Percentiles rank a stretch among this genome's conserved stretches.
phyloP scores from a whole-genome alignment of 2,797 vertebrate genomes.

The Pelobates cultripes region DNA sequence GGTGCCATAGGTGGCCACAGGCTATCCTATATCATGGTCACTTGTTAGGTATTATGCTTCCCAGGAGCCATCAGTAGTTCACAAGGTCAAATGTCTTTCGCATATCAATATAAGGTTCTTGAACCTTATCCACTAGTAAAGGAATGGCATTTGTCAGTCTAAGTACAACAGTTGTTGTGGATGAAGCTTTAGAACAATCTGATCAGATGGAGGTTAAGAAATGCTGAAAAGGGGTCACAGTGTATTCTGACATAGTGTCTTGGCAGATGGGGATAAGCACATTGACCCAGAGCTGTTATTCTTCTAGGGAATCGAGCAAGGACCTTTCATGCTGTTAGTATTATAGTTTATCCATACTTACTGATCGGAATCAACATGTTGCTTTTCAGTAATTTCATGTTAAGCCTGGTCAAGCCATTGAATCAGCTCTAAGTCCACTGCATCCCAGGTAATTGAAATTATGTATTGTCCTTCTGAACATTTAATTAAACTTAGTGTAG shows the following conservation, averaged over 20 bases:
- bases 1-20: constrained; percentile 37
- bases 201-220: constrained; percentile 43
- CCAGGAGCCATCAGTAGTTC: constrained; percentile 46
- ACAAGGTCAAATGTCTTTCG: constrained; percentile 55
- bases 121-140: constrained; percentile 44
- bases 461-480: too few species aligned
- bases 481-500: too few species aligned
- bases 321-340: not conserved
- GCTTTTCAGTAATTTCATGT: not conserved
- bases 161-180: constrained; percentile 43
- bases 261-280: constrained; percentile 42
- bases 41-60: constrained; percentile 50
- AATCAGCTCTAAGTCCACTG: too few species aligned
- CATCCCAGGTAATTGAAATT: too few species aligned
- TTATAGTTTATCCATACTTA: constrained; percentile 1
- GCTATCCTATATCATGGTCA: constrained; percentile 42
- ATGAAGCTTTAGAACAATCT: constrained; percentile 33
- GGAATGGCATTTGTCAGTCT: constrained; percentile 52
- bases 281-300: constrained; percentile 34
- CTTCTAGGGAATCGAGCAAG: not conserved
- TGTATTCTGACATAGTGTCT: constrained; percentile 20
- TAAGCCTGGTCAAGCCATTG: not conserved
- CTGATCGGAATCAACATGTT: not conserved
- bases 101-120: constrained; percentile 50
- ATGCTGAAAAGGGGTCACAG: constrained; percentile 30